Base-by-base conservation (phyloP, 2,797 vertebrate species). In the Craterocephalus amniculus region DNA sequence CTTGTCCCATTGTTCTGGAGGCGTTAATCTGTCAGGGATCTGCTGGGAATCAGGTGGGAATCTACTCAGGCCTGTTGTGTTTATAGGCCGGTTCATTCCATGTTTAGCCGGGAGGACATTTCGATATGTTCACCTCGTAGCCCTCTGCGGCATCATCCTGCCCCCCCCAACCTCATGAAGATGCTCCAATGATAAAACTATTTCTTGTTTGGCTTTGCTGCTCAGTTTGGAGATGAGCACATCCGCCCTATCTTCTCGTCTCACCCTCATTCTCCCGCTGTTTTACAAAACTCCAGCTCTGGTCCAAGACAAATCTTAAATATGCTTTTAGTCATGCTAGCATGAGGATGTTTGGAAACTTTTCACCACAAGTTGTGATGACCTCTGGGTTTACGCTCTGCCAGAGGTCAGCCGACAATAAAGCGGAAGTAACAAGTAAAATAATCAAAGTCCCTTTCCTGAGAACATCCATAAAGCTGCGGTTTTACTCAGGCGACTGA, bases 371-470 rank as follows among this genome's bases (percentile, higher is more conserved):
- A 89, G 83, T 86, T 87, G 77, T 79, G 75, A 77, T 79, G 88
- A 91, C 91, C 91, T 82, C 75, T 18, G 82, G 81, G 81, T 83
- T 84, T 78, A 78, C 64, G 4, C 74, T 32, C 67, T 83, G 82
- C 89, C 85, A 85, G 79, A 68, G 89, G 89, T 92, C 89, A 81
- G 88, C 79, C 88, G 90, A 91, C 87, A 92, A 92, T 92, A 87
- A 88, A 91, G 83, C 86, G 90, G 91, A 93, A 93, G 89, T 85
- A 88, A 84, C 90, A 87, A 93, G 86, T 88, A 88, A 91, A 92
- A 93, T 93, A 92, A 93, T 93, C 89, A 92, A 92, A 90, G 88
- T 91, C 84, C 81, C 78, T 93, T 93, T 91, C 91, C 92, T 93
- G 90, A 90, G 86, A 84, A 86, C 83, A 85, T 83, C 82, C 82